Percentiles rank a stretch among this genome's conserved stretches.
Evolutionary conservation across 2,113 vertebrate genomes (phyloP).

Genomic region (Serinus canaria): DNA sequence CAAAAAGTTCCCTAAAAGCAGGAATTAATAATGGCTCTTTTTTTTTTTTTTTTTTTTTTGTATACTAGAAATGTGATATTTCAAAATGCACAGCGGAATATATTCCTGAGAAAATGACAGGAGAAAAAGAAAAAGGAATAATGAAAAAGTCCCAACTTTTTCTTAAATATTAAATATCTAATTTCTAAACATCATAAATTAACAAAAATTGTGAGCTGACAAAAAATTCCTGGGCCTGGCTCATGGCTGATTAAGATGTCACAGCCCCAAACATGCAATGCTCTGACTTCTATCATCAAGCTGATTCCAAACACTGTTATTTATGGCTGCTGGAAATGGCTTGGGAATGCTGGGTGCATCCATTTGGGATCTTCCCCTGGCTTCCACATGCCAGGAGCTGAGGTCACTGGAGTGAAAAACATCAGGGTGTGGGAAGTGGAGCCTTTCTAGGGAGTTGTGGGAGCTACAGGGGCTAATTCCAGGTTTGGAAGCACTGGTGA

Average conservation of each 20-base stretch:
- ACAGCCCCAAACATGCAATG: not conserved
- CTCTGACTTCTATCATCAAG: not conserved
- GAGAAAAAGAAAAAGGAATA: fast-evolving
- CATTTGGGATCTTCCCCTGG: not conserved
- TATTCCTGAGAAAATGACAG: not conserved
- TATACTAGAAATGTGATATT: not conserved
- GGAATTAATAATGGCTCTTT: not conserved
- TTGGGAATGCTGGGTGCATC: not conserved
- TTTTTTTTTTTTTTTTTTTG: not conserved
- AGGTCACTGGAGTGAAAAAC: not conserved
- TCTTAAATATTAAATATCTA: not conserved
- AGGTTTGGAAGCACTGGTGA: not conserved
- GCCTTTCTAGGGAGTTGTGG: not conserved
- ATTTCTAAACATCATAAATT: not conserved
- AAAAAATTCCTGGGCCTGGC: not conserved
- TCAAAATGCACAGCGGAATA: not conserved
- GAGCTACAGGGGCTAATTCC: fast-evolving
- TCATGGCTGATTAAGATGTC: not conserved
- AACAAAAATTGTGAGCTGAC: not conserved
- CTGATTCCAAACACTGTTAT: not conserved
- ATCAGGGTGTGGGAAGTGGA: not conserved
- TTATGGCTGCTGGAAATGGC: not conserved
- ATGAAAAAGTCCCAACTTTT: fast-evolving
- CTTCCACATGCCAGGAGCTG: not conserved
- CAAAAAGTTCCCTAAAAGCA: not conserved